phyloP scores from a whole-genome alignment of 2,113 vertebrate species.

The Onychostruthus taczanowskii region DNA sequence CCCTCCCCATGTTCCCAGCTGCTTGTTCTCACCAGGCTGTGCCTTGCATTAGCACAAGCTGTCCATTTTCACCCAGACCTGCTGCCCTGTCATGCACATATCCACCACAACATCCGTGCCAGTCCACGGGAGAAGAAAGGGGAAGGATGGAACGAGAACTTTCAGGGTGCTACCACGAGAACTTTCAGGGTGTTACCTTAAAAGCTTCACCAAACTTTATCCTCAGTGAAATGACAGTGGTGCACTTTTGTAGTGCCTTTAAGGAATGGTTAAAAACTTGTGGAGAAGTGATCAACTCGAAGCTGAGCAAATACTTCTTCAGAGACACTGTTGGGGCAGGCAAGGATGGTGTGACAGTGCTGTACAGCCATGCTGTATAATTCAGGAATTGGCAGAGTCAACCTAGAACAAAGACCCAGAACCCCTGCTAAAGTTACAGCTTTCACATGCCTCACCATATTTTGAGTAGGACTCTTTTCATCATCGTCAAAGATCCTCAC shows the following conservation, averaged over 20 bases:
- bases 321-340: rapidly evolving
- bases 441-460: neutral
- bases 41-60: neutral
- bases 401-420: neutral
- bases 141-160: neutral
- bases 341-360: neutral
- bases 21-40: neutral
- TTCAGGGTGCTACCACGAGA: neutral
- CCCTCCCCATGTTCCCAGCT: neutral
- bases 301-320: neutral
- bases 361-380: neutral
- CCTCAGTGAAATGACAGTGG: neutral
- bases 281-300: neutral
- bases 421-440: neutral
- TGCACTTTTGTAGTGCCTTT: neutral
- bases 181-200: neutral
- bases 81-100: neutral
- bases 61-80: neutral
- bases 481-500: neutral
- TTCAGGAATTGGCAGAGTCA: neutral
- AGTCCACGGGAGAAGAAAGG: neutral
- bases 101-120: neutral
- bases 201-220: neutral
- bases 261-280: neutral
- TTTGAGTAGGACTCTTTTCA: neutral